These are phyloP conservation scores for Kradibia gibbosae DNA, from an alignment of 1,140 invertebrate genomes.

Conservation along the genomic window DNA sequence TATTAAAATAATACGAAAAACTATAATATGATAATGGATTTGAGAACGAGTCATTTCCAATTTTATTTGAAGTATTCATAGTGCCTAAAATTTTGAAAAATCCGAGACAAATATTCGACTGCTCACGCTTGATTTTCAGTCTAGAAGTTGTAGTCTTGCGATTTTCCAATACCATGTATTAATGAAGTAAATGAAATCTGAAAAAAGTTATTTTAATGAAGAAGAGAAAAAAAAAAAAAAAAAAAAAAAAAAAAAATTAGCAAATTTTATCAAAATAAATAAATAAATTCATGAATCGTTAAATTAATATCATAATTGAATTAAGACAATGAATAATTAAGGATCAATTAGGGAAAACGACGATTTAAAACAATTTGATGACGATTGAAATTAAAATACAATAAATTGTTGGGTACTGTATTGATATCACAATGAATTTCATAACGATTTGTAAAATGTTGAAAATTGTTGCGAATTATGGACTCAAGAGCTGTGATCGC, in stretches of 20 bases:
- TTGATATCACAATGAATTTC: conserved; percentile 45
- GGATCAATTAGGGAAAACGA: neutral
- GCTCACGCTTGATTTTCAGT: conserved; percentile 3
- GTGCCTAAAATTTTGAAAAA: conserved; percentile 56
- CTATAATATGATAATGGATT: neutral
- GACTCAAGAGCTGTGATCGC: conserved; percentile 46
- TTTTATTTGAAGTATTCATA: conserved; percentile 55
- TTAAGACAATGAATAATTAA: conserved; percentile 14
- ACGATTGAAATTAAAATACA: conserved; percentile 39
- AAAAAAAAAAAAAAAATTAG: neutral
- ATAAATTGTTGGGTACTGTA: conserved; percentile 38
- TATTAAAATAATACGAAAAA: neutral
- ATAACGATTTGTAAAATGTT: conserved; percentile 35
- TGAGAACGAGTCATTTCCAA: neutral
- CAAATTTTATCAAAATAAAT: conserved; percentile 41
- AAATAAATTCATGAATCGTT: neutral
- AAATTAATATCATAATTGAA: neutral
- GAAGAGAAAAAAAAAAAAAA: neutral
- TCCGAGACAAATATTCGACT: conserved; percentile 1
- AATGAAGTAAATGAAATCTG: neutral
- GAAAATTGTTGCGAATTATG: conserved; percentile 18
- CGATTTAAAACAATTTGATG: neutral
- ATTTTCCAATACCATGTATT: conserved; percentile 27
- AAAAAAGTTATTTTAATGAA: neutral
- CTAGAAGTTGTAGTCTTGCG: conserved; percentile 10